Percentiles rank a stretch among this genome's conserved stretches.
These are phyloP conservation scores for Embidobia sp. DNA, from an alignment of 2,888 invertebrate genomes.

Conservation along the genomic window DNA sequence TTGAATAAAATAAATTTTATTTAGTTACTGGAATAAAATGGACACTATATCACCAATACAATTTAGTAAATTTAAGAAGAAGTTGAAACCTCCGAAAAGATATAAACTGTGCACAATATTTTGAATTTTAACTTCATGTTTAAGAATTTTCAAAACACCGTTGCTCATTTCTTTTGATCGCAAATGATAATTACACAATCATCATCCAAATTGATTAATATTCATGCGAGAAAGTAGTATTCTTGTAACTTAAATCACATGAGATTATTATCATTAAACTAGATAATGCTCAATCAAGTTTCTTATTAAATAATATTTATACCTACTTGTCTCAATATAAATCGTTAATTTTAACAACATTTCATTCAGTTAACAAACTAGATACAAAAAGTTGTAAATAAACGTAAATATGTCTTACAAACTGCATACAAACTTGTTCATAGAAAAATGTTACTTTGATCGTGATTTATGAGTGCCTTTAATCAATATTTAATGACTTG, in stretches of 20 bases:
- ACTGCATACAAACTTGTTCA: slow-evolving; percentile 4
- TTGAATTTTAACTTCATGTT: too few species aligned
- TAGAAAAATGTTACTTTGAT: slow-evolving; percentile 7
- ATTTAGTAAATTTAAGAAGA: too few species aligned
- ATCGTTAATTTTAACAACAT: slow-evolving; percentile 23
- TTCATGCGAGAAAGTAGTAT: slow-evolving; percentile 49
- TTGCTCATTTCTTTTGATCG: slow-evolving; percentile 35
- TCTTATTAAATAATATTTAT: slow-evolving; percentile 10
- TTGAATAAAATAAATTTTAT: too few species aligned
- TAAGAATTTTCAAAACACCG: slow-evolving; percentile 3
- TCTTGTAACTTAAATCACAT: slow-evolving; percentile 13
- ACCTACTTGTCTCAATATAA: slow-evolving; percentile 4
- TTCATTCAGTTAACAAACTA: slow-evolving; percentile 18
- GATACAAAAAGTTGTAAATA: slow-evolving; percentile 25
- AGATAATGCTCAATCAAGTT: slow-evolving; percentile 33
- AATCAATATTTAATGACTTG: slow-evolving; percentile 28
- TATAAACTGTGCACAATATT: too few species aligned
- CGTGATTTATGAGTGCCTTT: slow-evolving; percentile 17
- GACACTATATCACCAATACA: too few species aligned
- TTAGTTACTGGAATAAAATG: too few species aligned
- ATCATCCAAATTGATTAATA: slow-evolving; percentile 21
- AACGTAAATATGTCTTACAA: not conserved
- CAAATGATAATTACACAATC: slow-evolving; percentile 48
- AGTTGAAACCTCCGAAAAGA: too few species aligned
- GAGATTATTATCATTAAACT: slow-evolving; percentile 37